Evolutionary conservation across 2,888 invertebrate genomes (phyloP).

Genomic region (Atrina japonica): DNA sequence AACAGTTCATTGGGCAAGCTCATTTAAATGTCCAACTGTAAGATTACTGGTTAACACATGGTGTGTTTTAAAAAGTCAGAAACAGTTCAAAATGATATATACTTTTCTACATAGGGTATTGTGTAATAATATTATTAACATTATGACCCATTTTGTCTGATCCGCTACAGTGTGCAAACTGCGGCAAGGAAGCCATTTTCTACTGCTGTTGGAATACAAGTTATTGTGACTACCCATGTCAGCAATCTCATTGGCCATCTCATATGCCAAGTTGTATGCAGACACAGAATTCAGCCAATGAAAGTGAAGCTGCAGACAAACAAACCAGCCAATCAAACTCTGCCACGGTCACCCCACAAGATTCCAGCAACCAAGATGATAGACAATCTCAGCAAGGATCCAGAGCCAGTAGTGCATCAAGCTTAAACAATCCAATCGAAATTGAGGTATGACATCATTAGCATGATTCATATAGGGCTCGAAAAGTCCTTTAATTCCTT

Average conservation of each 20-base stretch:
- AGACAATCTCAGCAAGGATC: slow-evolving; percentile 16
- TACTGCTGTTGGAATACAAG: slow-evolving; percentile 98
- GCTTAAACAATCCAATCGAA: slow-evolving; percentile 22
- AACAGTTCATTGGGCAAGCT: no score
- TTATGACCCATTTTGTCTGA: neutral
- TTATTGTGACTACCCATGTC: slow-evolving; percentile 94
- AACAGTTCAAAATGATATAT: no score
- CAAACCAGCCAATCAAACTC: slow-evolving; percentile 36
- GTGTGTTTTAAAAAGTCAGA: neutral
- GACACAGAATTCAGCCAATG: slow-evolving; percentile 66
- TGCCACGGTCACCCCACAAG: slow-evolving; percentile 3
- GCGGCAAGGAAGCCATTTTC: slow-evolving; percentile 92
- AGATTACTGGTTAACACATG: neutral
- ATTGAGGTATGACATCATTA: no score
- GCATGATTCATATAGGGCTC: neutral
- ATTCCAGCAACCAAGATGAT: slow-evolving; percentile 1
- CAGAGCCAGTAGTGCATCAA: neutral
- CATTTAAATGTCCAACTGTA: neutral
- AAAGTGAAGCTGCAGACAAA: slow-evolving; percentile 36
- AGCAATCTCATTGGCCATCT: slow-evolving; percentile 91
- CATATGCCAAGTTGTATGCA: slow-evolving; percentile 86
- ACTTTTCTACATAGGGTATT: no score
- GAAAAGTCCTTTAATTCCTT: neutral
- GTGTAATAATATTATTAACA: no score
- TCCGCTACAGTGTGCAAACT: slow-evolving; percentile 87